Percentiles rank a stretch among this genome's conserved stretches.
phyloP scores from a whole-genome alignment of 30 jellyfish, hydroid and myxozoan species.

The Chrysaora quinquecirrha region DNA sequence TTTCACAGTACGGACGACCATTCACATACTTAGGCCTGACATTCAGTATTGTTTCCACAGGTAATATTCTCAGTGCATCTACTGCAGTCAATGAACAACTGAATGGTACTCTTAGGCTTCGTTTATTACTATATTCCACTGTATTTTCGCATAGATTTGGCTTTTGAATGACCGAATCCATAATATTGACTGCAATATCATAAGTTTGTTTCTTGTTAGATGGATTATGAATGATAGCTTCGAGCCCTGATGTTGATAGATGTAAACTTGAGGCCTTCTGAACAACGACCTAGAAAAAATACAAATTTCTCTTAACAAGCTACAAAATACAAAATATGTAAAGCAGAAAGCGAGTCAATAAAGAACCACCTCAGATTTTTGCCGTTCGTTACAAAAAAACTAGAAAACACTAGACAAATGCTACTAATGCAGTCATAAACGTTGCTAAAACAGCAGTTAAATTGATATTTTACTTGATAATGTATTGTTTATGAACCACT shows the following conservation, averaged over 20 bases:
- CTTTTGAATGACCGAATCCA: background rate
- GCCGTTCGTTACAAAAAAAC: too few species aligned
- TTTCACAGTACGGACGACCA: conserved; percentile 65
- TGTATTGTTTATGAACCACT: too few species aligned
- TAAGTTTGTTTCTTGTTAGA: background rate
- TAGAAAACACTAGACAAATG: background rate
- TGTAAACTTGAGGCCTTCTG: conserved; percentile 3
- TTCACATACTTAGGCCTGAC: conserved; percentile 33
- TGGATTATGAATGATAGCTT: background rate
- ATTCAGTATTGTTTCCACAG: conserved; percentile 18
- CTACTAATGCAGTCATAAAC: background rate
- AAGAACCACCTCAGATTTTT: too few species aligned
- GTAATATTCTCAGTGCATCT: background rate
- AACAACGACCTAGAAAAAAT: background rate
- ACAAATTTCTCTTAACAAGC: background rate
- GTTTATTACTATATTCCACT: background rate
- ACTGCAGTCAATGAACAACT: conserved; percentile 22
- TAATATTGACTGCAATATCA: conserved; percentile 8
- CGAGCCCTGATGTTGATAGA: background rate
- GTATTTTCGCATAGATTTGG: conserved; percentile 12
- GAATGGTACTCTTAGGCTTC: conserved; percentile 18
- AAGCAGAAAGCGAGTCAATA: background rate
- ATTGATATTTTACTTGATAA: background rate
- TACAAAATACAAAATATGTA: background rate
- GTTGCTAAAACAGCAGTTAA: background rate